Evolutionary conservation across 2,888 invertebrate genomes (phyloP).

Genomic region (Troides oblongomaculatus): DNA sequence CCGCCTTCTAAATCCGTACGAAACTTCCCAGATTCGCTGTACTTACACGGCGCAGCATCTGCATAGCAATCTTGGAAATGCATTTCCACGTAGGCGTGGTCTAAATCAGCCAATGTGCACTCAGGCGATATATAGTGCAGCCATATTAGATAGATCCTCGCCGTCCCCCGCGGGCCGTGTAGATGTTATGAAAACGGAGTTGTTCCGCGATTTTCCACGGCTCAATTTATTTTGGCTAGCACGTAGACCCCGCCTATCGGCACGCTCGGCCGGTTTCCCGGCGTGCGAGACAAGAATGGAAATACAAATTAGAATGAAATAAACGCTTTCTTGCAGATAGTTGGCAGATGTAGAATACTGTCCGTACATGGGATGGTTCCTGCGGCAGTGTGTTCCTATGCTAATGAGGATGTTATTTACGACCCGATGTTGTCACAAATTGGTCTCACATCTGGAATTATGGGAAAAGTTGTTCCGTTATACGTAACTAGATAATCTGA

Average conservation of each 20-base stretch:
- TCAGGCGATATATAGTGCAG: constrained; percentile 76
- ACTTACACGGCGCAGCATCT: constrained; percentile 61
- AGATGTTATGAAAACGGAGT: constrained; percentile 45
- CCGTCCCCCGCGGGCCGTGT: constrained; percentile 41
- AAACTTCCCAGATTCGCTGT: constrained; percentile 54
- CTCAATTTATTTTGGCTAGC: constrained; percentile 51
- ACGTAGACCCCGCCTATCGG: constrained; percentile 66
- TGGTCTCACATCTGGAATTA: constrained; percentile 61
- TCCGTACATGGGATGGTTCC: constrained; percentile 62
- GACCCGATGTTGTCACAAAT: constrained; percentile 58
- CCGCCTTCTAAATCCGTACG: constrained; percentile 46
- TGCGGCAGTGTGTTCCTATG: constrained; percentile 70
- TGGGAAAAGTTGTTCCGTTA: constrained; percentile 53
- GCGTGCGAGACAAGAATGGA: constrained; percentile 53
- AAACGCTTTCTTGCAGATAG: constrained; percentile 73
- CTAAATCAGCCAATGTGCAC: constrained; percentile 77
- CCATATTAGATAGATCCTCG: constrained; percentile 49
- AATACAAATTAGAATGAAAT: constrained; percentile 62
- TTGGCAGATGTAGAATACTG: constrained; percentile 68
- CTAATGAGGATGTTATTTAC: constrained; percentile 75
- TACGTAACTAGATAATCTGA: constrained; percentile 25
- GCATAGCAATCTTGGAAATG: constrained; percentile 78
- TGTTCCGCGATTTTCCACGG: constrained; percentile 54
- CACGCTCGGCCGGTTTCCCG: constrained; percentile 65
- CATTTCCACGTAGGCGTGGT: constrained; percentile 76